These are phyloP conservation scores for Epinotia nisella DNA, from an alignment of 2,888 invertebrate species.

Conservation along the genomic window DNA sequence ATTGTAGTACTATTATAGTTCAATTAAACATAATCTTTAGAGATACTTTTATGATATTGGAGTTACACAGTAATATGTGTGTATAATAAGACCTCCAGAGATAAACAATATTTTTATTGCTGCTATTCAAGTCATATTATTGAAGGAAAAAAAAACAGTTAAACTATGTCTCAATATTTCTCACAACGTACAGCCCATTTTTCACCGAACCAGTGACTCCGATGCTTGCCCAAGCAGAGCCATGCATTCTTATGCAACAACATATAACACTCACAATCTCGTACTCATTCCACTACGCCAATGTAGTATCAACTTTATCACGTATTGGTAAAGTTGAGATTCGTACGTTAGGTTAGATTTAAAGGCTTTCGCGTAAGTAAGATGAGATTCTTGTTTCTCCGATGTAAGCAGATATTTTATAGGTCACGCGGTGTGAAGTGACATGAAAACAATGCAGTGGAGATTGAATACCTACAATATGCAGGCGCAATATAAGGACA, in stretches of 20 bases:
- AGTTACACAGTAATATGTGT: too few species aligned
- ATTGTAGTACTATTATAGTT: too few species aligned
- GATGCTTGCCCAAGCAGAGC: slow-evolving; percentile 22
- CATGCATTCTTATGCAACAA: slow-evolving; percentile 17
- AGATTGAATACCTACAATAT: slow-evolving; percentile 28
- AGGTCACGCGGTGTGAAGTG: slow-evolving; percentile 37
- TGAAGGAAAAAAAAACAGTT: too few species aligned
- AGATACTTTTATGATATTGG: too few species aligned
- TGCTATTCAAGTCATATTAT: too few species aligned
- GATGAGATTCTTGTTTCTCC: slow-evolving; percentile 14
- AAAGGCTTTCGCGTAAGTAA: slow-evolving; percentile 7
- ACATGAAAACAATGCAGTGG: slow-evolving; percentile 36
- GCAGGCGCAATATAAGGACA: not conserved
- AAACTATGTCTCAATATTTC: not conserved
- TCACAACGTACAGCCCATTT: slow-evolving; percentile 13
- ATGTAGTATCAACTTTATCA: not conserved
- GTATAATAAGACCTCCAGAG: too few species aligned
- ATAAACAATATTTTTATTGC: too few species aligned
- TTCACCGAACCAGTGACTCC: slow-evolving; percentile 29
- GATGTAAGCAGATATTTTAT: slow-evolving; percentile 41
- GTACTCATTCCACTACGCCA: not conserved
- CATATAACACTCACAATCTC: not conserved
- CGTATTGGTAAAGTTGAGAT: not conserved
- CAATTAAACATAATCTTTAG: too few species aligned
- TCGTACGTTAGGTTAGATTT: not conserved